phyloP scores from a whole-genome alignment of 2,113 vertebrate species.

The Oenanthe melanoleuca region DNA sequence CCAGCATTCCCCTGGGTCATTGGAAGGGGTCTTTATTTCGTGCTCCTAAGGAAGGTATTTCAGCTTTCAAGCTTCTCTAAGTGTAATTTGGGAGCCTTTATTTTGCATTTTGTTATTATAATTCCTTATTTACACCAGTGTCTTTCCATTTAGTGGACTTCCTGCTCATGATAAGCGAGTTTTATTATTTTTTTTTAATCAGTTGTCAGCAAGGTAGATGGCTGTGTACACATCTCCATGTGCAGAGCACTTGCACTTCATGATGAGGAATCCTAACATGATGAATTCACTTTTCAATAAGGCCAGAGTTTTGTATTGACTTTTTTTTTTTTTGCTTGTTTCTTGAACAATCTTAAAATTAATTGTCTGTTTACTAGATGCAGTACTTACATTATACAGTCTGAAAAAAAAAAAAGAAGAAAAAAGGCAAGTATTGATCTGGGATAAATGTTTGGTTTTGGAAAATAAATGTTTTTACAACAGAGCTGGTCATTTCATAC shows the following conservation, averaged over 20 bases:
- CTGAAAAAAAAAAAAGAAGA: neutral
- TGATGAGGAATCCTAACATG: neutral
- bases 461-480: conserved; percentile 27
- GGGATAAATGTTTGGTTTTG: neutral
- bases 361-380: neutral
- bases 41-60: neutral
- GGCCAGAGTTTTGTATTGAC: neutral
- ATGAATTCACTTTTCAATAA: neutral
- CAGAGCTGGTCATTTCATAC: neutral
- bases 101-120: neutral
- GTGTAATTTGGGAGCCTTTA: neutral
- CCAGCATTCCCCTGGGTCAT: neutral
- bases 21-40: neutral
- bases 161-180: neutral
- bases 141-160: neutral
- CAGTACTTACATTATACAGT: neutral
- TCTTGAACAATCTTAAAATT: neutral
- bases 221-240: neutral
- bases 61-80: neutral
- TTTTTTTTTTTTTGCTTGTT: neutral
- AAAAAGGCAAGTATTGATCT: neutral
- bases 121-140: neutral
- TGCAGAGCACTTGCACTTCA: neutral
- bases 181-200: neutral
- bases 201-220: neutral